Evolutionary conservation across 2,797 vertebrate species (phyloP).

Genomic region (Pagetopsis macropterus): DNA sequence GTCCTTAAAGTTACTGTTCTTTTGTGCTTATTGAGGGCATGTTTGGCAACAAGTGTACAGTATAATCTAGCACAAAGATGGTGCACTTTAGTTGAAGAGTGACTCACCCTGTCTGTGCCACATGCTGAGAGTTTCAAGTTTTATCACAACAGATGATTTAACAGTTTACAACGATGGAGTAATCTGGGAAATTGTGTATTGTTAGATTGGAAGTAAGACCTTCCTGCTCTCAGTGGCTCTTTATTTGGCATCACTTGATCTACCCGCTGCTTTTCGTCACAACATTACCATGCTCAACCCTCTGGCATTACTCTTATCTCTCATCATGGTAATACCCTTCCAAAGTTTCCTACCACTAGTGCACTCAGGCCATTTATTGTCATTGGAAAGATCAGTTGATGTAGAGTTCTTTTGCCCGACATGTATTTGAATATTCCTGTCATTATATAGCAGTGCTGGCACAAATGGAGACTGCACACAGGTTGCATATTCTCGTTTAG

Average conservation of each 20-base stretch:
- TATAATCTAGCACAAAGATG: neutral
- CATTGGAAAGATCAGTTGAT: constrained; percentile 29
- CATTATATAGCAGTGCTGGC: constrained; percentile 32
- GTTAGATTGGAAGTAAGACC: constrained; percentile 22
- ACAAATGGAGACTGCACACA: constrained; percentile 45
- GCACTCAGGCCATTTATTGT: constrained; percentile 7
- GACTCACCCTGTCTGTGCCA: neutral
- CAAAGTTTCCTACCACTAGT: constrained; percentile 11
- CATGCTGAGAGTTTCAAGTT: neutral
- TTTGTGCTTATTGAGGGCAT: constrained; percentile 1
- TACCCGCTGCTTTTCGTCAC: constrained; percentile 25
- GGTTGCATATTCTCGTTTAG: constrained; percentile 56
- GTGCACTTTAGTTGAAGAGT: neutral
- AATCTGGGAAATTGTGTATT: neutral
- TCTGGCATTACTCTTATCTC: constrained; percentile 19
- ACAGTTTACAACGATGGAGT: neutral
- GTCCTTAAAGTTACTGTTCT: neutral
- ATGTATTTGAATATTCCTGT: constrained; percentile 32
- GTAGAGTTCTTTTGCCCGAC: neutral
- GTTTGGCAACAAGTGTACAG: neutral
- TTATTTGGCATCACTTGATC: constrained; percentile 17
- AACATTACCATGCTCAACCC: constrained; percentile 20
- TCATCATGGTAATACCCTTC: constrained; percentile 5
- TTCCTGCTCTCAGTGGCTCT: constrained; percentile 7
- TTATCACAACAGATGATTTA: neutral